Evolutionary conservation across 2,113 vertebrate species (phyloP).

Genomic region (Poeciliopsis occidentalis): DNA sequence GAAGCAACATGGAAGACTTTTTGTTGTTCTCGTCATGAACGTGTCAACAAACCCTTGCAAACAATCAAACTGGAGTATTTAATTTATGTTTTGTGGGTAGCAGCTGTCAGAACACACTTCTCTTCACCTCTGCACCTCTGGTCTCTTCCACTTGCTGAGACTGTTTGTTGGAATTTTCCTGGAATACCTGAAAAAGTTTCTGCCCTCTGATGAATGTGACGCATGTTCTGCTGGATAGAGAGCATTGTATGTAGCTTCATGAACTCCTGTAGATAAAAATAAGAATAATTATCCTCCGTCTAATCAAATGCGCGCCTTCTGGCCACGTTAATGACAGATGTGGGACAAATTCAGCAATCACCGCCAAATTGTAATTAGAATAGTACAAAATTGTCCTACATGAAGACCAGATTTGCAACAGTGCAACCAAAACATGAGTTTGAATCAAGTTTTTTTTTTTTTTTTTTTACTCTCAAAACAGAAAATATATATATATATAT

Average conservation of each 20-base stretch:
- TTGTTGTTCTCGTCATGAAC: constrained; percentile 10
- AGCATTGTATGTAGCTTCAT: not conserved
- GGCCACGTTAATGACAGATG: not conserved
- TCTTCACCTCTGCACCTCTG: constrained; percentile 9
- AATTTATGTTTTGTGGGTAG: constrained; percentile 32
- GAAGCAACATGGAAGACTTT: not conserved
- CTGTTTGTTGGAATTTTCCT: not conserved
- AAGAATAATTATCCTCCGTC: not conserved
- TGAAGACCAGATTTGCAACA: not conserved
- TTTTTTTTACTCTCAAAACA: too few species aligned
- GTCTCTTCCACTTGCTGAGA: constrained; percentile 14
- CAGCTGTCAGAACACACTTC: constrained; percentile 14
- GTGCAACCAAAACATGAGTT: too few species aligned
- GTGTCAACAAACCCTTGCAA: not conserved
- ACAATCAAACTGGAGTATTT: constrained; percentile 35
- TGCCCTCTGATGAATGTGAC: not conserved
- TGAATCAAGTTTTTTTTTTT: too few species aligned
- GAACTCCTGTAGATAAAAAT: not conserved
- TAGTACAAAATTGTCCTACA: not conserved
- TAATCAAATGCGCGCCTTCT: not conserved
- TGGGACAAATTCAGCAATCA: not conserved
- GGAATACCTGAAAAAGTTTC: not conserved
- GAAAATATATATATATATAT: too few species aligned
- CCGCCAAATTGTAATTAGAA: not conserved
- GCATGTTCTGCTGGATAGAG: not conserved